A percentile compares a stretch with the other conserved stretches of the same genome.
Evolutionary conservation across 2,797 vertebrate genomes (phyloP).

Genomic region (Phoeniculus purpureus): DNA sequence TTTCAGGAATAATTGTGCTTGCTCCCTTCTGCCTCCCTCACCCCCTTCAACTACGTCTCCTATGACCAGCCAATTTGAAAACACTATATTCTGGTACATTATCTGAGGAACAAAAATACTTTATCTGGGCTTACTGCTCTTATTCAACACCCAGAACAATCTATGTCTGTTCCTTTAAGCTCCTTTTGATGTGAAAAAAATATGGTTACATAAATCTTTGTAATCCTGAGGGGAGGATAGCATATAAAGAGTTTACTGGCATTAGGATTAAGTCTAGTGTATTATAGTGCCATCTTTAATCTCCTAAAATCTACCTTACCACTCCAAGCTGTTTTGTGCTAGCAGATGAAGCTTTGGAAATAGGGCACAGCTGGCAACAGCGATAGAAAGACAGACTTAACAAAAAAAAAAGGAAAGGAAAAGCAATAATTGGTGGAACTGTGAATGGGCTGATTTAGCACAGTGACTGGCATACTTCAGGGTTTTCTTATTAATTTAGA

Average conservation of each 20-base stretch:
- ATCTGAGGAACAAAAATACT: slow-evolving; percentile 42
- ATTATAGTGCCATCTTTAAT: slow-evolving; percentile 63
- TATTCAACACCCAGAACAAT: slow-evolving; percentile 70
- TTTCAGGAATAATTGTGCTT: slow-evolving; percentile 9
- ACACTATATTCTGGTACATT: background rate
- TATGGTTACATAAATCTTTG: slow-evolving; percentile 72
- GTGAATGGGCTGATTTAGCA: slow-evolving; percentile 25
- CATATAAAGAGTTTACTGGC: slow-evolving; percentile 57
- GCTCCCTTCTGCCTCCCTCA: background rate
- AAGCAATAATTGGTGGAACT: background rate
- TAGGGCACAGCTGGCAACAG: slow-evolving; percentile 64
- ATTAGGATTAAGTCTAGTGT: slow-evolving; percentile 55
- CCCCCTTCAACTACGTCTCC: background rate
- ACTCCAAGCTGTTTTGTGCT: slow-evolving; percentile 49
- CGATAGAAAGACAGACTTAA: slow-evolving; percentile 11
- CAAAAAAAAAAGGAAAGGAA: background rate
- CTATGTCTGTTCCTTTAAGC: slow-evolving; percentile 59
- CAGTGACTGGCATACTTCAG: background rate
- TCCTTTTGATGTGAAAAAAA: slow-evolving; percentile 62
- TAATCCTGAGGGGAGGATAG: slow-evolving; percentile 50
- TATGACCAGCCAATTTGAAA: slow-evolving; percentile 28
- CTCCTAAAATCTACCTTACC: slow-evolving; percentile 63
- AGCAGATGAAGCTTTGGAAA: slow-evolving; percentile 55
- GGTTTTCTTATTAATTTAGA: background rate
- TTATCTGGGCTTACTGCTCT: slow-evolving; percentile 55